Conservation (phyloP, 1,140 invertebrate genomes). For the Coenobita brevimanus region DNA sequence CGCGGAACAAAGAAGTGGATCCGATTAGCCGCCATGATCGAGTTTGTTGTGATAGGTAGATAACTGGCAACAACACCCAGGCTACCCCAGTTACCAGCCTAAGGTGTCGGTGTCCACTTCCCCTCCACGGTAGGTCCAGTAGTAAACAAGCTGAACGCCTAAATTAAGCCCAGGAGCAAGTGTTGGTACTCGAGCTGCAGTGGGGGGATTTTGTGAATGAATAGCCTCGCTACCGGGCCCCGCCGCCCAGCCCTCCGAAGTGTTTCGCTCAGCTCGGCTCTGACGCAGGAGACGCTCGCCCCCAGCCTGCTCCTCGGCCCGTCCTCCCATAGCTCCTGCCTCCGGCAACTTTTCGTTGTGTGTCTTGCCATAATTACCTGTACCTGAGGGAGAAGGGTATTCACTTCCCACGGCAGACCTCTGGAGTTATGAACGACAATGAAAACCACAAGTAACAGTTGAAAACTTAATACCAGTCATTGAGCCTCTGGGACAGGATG, state of each 20-base stretch:
- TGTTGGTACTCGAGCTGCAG: slow-evolving; percentile 51
- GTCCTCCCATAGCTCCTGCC: slow-evolving; percentile 2
- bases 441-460: slow-evolving; percentile 58
- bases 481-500: slow-evolving; percentile 5
- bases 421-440: slow-evolving; percentile 43
- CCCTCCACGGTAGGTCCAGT: not conserved
- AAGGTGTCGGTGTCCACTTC: too few species aligned
- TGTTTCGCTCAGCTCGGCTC: not conserved
- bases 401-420: slow-evolving; percentile 27
- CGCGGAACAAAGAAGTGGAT: too few species aligned
- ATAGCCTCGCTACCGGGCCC: slow-evolving; percentile 53
- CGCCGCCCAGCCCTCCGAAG: slow-evolving; percentile 1
- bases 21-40: too few species aligned
- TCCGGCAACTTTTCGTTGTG: slow-evolving; percentile 1
- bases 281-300: not conserved
- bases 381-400: slow-evolving; percentile 36
- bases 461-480: slow-evolving; percentile 58
- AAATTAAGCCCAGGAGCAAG: slow-evolving; percentile 45
- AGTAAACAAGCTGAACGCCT: slow-evolving; percentile 29
- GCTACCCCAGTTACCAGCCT: too few species aligned
- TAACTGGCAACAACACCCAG: too few species aligned
- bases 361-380: slow-evolving; percentile 24
- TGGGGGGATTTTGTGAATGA: slow-evolving; percentile 61
- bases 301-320: not conserved
- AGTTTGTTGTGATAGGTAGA: too few species aligned